A percentile compares a stretch with the other conserved stretches of the same genome.
These are phyloP conservation scores for Arrhopalites spinosus DNA, from an alignment of 2,888 invertebrate genomes.

Conservation along the genomic window DNA sequence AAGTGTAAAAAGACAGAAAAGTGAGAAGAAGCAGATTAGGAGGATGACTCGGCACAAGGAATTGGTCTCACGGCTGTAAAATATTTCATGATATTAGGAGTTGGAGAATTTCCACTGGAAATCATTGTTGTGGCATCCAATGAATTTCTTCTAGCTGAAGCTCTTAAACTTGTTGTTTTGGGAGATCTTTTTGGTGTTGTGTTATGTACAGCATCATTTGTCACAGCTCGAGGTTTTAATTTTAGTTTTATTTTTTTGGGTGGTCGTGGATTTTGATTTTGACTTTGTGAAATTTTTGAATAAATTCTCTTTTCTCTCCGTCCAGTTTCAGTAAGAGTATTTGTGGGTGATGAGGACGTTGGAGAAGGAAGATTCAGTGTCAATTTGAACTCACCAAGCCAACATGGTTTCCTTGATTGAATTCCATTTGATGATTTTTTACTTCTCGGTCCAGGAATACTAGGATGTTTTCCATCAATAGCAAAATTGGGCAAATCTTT, in stretches of 20 bases:
- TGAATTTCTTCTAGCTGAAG: background rate
- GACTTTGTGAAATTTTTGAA: background rate
- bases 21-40: too few relatives aligned
- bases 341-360: background rate
- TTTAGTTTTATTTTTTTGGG: conserved; percentile 20
- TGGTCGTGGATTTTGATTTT: background rate
- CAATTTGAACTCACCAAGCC: conserved; percentile 32
- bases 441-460: conserved; percentile 60
- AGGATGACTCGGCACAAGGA: background rate
- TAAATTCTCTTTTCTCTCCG: background rate
- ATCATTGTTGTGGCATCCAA: background rate
- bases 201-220: background rate
- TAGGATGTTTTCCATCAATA: conserved; percentile 76
- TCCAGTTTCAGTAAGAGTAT: background rate
- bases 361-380: background rate
- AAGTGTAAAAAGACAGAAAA: too few relatives aligned
- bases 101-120: background rate
- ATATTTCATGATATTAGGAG: conserved; percentile 11
- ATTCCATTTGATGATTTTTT: background rate
- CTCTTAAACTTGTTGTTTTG: background rate
- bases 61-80: background rate
- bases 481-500: conserved; percentile 76
- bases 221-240: background rate
- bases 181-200: conserved; percentile 21
- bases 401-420: conserved; percentile 17